These are phyloP conservation scores for Aleiodes sp. DNA, from an alignment of 1,140 invertebrate species.

Conservation along the genomic window DNA sequence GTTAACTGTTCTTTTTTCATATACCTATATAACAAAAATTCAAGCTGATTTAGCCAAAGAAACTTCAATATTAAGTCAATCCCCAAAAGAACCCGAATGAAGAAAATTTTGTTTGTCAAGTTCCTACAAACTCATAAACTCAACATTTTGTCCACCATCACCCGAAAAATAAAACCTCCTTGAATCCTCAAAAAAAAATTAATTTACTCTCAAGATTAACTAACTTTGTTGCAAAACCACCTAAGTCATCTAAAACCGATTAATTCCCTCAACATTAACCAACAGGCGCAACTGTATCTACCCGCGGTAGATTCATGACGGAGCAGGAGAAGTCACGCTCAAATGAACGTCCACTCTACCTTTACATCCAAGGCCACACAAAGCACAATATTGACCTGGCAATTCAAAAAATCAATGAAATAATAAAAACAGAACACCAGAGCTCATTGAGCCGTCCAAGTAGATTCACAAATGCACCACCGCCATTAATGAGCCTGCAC, in stretches of 20 bases:
- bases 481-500: constrained; percentile 66
- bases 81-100: too few species aligned
- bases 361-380: constrained; percentile 71
- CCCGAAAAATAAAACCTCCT: too few species aligned
- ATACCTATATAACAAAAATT: too few species aligned
- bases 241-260: too few species aligned
- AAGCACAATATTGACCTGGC: constrained; percentile 72
- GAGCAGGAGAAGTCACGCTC: constrained; percentile 68
- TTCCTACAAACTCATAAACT: too few species aligned
- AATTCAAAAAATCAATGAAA: constrained; percentile 71
- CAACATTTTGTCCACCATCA: too few species aligned
- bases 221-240: too few species aligned
- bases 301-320: constrained; percentile 71
- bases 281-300: constrained; percentile 71
- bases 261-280: too few species aligned
- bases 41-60: too few species aligned
- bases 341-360: constrained; percentile 70
- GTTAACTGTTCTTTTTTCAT: too few species aligned
- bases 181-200: neutral
- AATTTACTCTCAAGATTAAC: constrained; percentile 45
- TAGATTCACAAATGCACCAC: constrained; percentile 65
- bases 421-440: constrained; percentile 67
- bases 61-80: too few species aligned
- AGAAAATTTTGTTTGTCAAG: too few species aligned
- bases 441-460: constrained; percentile 62